Conservation (phyloP, 35 echinoderm and acorn worm genomes). For the Strongylocentrotus purpuratus region DNA sequence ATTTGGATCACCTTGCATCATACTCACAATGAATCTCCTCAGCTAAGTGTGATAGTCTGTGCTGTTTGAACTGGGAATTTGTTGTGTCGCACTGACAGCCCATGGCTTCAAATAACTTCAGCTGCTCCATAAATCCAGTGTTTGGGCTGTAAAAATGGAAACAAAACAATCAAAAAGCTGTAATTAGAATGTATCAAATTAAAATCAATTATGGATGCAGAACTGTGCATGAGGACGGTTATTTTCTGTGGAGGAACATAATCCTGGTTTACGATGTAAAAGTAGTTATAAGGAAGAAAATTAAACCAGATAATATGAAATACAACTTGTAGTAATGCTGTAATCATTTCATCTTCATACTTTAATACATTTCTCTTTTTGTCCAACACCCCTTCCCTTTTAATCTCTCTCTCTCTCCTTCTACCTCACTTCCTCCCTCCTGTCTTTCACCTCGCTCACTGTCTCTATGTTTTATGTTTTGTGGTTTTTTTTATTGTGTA, state of each 20-base stretch:
- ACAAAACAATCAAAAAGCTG: neutral
- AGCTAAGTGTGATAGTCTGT: slow-evolving; percentile 60
- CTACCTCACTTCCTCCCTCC: neutral
- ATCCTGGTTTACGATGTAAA: no score
- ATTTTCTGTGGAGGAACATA: no score
- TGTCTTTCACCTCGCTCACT: no score
- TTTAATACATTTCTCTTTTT: no score
- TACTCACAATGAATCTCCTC: slow-evolving; percentile 25
- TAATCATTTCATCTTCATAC: no score
- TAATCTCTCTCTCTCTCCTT: neutral
- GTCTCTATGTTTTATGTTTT: no score
- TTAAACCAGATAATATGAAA: no score
- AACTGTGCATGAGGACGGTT: neutral
- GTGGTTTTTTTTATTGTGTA: no score
- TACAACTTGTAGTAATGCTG: no score
- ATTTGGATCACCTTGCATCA: no score
- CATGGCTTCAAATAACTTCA: slow-evolving; percentile 90
- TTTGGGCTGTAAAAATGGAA: slow-evolving; percentile 58
- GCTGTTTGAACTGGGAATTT: slow-evolving; percentile 66
- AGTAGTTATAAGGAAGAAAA: no score
- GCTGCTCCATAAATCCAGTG: slow-evolving; percentile 83
- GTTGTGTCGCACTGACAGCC: slow-evolving; percentile 66
- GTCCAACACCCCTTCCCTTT: no score
- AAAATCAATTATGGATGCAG: neutral
- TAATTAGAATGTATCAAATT: neutral